phyloP scores from a whole-genome alignment of 2,113 vertebrate species.

The Dicerorhinus sumatrensis region DNA sequence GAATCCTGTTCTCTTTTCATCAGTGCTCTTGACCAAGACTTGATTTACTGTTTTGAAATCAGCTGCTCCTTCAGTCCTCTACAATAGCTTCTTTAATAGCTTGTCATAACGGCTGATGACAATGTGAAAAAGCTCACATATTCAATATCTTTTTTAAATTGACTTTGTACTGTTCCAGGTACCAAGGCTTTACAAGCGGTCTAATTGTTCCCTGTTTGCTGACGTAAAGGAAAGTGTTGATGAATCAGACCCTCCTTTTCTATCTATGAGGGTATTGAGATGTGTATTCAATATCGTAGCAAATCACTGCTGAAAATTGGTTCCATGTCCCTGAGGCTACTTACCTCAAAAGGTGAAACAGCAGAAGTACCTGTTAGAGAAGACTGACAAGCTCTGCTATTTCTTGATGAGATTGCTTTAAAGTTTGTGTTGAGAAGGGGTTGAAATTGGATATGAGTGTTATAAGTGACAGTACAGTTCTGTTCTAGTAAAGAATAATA shows the following conservation, averaged over 20 bases:
- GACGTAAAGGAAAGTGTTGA: slow-evolving; percentile 79
- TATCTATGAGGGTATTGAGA: slow-evolving; percentile 73
- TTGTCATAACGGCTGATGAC: slow-evolving; percentile 80
- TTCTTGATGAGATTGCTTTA: slow-evolving; percentile 70
- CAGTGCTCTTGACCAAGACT: slow-evolving; percentile 78
- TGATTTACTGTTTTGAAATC: slow-evolving; percentile 83
- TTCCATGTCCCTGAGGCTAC: slow-evolving; percentile 75
- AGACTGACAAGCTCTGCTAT: slow-evolving; percentile 33
- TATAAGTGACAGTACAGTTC: not conserved
- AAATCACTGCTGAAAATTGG: slow-evolving; percentile 80
- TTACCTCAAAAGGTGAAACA: slow-evolving; percentile 70
- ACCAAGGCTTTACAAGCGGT: slow-evolving; percentile 75
- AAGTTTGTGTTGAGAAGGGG: slow-evolving; percentile 63
- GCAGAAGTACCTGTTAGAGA: slow-evolving; percentile 64
- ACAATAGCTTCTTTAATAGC: slow-evolving; percentile 83
- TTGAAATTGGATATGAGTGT: slow-evolving; percentile 54
- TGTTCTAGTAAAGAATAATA: not conserved
- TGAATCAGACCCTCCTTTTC: slow-evolving; percentile 73
- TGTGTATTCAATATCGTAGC: slow-evolving; percentile 77
- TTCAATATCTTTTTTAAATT: slow-evolving; percentile 81
- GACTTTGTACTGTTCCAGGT: slow-evolving; percentile 72
- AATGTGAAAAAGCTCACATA: slow-evolving; percentile 82
- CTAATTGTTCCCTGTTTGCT: slow-evolving; percentile 82
- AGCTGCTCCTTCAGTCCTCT: slow-evolving; percentile 79
- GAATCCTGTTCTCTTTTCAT: slow-evolving; percentile 66